These are phyloP conservation scores for Syrista parreyssii DNA, from an alignment of 2,888 invertebrate genomes.

Conservation along the genomic window DNA sequence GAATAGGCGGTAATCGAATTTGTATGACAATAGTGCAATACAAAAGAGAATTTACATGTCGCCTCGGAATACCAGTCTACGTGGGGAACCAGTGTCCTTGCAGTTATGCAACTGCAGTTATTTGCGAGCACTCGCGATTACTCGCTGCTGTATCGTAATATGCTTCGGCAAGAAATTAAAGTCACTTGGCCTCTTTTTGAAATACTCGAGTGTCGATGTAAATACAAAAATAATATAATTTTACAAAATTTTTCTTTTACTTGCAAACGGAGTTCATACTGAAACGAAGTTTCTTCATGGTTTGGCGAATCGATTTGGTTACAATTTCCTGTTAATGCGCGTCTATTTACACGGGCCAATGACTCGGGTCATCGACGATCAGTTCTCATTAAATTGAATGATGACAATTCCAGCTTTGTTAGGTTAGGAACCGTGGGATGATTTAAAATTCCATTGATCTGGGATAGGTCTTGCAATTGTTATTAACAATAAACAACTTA, in stretches of 20 bases:
- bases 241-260: neutral
- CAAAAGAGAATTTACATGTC: neutral
- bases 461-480: neutral
- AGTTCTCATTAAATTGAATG: conserved; percentile 20
- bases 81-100: neutral
- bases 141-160: neutral
- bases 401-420: conserved; percentile 8
- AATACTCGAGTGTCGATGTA: neutral
- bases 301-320: conserved; percentile 40
- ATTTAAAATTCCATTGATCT: neutral
- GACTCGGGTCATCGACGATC: conserved; percentile 26
- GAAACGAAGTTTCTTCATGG: conserved; percentile 28
- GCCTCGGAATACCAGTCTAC: neutral
- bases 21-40: neutral
- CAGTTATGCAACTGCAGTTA: neutral
- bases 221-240: neutral
- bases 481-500: neutral
- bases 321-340: conserved; percentile 43
- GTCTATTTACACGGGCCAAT: conserved; percentile 33
- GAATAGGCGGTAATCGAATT: neutral
- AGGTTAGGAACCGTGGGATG: neutral
- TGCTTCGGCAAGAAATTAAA: neutral
- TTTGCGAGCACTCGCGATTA: neutral
- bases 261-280: neutral
- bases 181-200: neutral